A percentile compares a stretch with the other conserved stretches of the same genome.
These are phyloP conservation scores for Sericinus montela DNA, from an alignment of 2,888 invertebrate species.

Conservation along the genomic window DNA sequence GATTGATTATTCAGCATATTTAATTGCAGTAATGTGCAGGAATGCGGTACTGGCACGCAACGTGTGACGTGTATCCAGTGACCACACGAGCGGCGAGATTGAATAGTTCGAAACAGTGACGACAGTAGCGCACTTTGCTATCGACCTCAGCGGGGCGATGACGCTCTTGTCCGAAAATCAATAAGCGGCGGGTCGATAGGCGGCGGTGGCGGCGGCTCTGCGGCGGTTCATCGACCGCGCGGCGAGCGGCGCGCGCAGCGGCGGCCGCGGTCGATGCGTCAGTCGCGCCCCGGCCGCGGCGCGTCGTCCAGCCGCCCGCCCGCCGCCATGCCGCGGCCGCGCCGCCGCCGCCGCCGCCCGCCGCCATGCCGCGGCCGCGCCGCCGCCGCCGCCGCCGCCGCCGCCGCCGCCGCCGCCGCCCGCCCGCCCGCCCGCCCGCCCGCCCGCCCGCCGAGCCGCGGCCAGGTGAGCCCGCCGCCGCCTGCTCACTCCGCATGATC, in stretches of 20 bases:
- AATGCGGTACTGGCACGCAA: not conserved
- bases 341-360: conserved; percentile 44
- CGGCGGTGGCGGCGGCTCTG: conserved; percentile 20
- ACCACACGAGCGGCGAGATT: not conserved
- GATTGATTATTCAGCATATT: not conserved
- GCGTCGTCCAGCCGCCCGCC: conserved; percentile 40
- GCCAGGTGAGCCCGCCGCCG: conserved; percentile 50
- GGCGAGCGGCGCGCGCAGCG: conserved; percentile 24
- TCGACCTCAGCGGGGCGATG: conserved; percentile 23
- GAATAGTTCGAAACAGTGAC: not conserved
- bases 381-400: conserved; percentile 45
- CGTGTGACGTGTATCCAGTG: not conserved
- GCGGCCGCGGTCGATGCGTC: conserved; percentile 40
- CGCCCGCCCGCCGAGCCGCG: conserved; percentile 47
- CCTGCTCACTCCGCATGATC: conserved; percentile 32
- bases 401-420: conserved; percentile 48
- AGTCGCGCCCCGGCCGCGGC: conserved; percentile 59
- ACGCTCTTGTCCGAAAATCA: conserved; percentile 33
- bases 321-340: conserved; percentile 38
- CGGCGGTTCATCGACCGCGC: conserved; percentile 26
- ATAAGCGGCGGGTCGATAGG: conserved; percentile 34
- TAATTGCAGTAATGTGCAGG: not conserved
- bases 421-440: conserved; percentile 49
- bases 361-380: conserved; percentile 36
- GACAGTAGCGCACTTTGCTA: not conserved